Conservation (phyloP, 1,140 invertebrate genomes). For the Anoplophora glabripennis region DNA sequence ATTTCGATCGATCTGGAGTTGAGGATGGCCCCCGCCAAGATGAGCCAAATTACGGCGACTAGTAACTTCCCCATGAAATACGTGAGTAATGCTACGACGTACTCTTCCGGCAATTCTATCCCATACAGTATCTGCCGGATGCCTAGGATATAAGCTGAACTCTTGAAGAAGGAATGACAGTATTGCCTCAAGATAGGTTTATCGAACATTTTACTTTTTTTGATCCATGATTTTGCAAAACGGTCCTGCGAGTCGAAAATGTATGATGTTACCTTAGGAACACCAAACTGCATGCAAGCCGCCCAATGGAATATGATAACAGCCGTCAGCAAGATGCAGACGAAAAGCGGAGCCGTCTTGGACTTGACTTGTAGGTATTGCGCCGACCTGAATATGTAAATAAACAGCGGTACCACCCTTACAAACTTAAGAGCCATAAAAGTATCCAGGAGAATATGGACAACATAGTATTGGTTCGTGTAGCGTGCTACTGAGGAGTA, state of each 20-base stretch:
- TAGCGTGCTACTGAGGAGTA: conserved; percentile 2
- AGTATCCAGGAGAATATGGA: background rate
- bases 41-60: background rate
- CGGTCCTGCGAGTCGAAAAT: too few relatives aligned
- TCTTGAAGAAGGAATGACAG: conserved; percentile 3
- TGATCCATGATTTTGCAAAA: too few relatives aligned
- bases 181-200: conserved; percentile 4
- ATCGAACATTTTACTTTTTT: too few relatives aligned
- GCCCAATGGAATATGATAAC: background rate
- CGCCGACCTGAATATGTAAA: background rate
- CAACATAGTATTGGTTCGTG: too few relatives aligned
- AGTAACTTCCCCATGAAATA: conserved; percentile 9
- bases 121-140: background rate
- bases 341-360: background rate
- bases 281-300: background rate
- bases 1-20: conserved; percentile 12
- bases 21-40: conserved; percentile 3
- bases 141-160: conserved; percentile 4
- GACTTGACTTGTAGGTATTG: conserved; percentile 8
- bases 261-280: background rate
- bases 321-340: background rate
- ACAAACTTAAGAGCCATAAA: conserved; percentile 7
- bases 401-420: conserved; percentile 4
- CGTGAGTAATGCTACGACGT: background rate
- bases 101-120: background rate